Evolutionary conservation across 2,888 invertebrate species (phyloP), one percentile per base, ranked within the genome.

Genomic region (Aleiodes testaceus): DNA sequence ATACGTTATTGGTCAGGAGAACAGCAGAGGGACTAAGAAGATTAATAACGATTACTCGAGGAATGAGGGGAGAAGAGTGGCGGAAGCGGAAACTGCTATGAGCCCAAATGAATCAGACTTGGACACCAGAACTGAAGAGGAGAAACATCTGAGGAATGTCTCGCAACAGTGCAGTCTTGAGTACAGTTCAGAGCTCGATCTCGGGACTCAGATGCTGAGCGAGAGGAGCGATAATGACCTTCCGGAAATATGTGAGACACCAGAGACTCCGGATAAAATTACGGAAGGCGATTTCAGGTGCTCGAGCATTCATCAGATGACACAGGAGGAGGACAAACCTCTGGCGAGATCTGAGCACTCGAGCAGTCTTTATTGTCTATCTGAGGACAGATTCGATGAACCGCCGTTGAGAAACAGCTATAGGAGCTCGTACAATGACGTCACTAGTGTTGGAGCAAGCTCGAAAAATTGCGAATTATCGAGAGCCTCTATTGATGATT

Each of bases 151-250:
- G 89, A 88, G 92, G 22, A 92, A 92, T 0, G 92, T 93, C 30
- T 93, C 93, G 0, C 93, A 93, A 78, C 93, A 93, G 76, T 93
- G 93, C 78, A 93, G 92, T 72, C 86, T 93, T 59, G 93, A 93
- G 80, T 93, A 92, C 79, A 92, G 91, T 74, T 92, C 93, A 0
- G 90, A 89, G 67, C 75, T 86, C 36, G 86, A 86, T 16, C 85
- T 84, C 0, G 79, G 75, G 22, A 81, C 83, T 0, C 86, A 85
- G 64, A 80, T 86, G 73, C 81, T 80, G 12, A 86, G 85, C 52
- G 87, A 87, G 66, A 80, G 81, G 14, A 86, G 86, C 65, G 86
- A 87, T 72, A 83, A 84, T 63, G 83, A 87, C 78, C 75, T 86
- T 5, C 82, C 86, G 1, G 86, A 86, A 67, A 82, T 86, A 49